Evolutionary conservation across 2,113 vertebrate species (phyloP).

Genomic region (Dendropsophus ebraccatus): DNA sequence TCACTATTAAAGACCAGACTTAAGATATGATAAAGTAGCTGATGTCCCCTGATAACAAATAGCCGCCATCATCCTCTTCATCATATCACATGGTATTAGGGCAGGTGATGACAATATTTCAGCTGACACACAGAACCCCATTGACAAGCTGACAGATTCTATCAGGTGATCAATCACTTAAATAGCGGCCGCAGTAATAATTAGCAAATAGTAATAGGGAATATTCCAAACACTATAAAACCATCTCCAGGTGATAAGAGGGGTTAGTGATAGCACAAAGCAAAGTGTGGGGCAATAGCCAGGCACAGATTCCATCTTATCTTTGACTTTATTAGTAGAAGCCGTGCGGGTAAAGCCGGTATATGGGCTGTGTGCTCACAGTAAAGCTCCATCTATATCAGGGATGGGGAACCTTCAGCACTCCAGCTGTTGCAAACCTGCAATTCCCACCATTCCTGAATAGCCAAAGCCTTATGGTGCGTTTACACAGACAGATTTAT

Average conservation of each 20-base stretch:
- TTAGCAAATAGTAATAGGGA: neutral
- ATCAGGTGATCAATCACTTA: neutral
- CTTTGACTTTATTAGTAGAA: neutral
- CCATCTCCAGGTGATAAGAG: neutral
- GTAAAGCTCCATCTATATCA: too few relatives aligned
- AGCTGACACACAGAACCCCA: too few relatives aligned
- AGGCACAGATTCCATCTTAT: neutral
- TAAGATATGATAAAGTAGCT: neutral
- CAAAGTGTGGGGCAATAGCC: neutral
- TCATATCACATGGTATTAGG: neutral
- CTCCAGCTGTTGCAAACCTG: too few relatives aligned
- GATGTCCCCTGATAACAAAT: neutral
- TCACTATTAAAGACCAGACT: neutral
- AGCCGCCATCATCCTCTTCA: neutral
- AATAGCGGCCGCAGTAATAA: neutral
- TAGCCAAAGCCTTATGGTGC: too few relatives aligned
- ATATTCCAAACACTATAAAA: neutral
- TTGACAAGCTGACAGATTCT: neutral
- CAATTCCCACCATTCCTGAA: too few relatives aligned
- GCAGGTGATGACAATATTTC: neutral
- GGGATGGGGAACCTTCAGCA: too few relatives aligned
- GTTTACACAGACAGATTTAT: too few relatives aligned
- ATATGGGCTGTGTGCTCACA: too few relatives aligned
- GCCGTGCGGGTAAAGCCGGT: neutral
- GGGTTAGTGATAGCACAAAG: neutral